phyloP scores from a whole-genome alignment of 37 sponge, comb jelly and placozoan genomes.

The Halichondria panicea region DNA sequence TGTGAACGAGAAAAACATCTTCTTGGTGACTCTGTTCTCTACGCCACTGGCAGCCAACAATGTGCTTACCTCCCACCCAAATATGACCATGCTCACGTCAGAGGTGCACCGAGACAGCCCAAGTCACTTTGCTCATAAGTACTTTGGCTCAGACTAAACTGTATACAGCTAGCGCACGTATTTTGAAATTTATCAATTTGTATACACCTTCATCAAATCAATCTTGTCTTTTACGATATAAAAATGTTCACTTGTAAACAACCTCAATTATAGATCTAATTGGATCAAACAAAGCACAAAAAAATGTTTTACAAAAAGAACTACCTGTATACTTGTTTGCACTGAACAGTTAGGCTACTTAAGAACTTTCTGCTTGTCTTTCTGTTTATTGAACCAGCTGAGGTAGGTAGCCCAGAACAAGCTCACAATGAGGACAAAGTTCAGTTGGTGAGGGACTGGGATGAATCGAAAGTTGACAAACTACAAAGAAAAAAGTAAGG shows the following conservation, averaged over 20 bases:
- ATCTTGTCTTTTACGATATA: not conserved
- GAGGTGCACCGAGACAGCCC: slow-evolving; percentile 77
- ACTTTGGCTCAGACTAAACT: slow-evolving; percentile 79
- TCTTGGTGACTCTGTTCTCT: slow-evolving; percentile 77
- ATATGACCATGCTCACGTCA: slow-evolving; percentile 73
- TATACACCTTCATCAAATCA: not conserved
- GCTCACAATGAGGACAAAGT: slow-evolving; percentile 71
- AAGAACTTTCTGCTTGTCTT: slow-evolving; percentile 7
- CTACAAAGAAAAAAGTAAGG: slow-evolving; percentile 22
- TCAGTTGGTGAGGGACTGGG: slow-evolving; percentile 71
- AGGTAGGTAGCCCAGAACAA: slow-evolving; percentile 70
- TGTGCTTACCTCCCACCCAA: slow-evolving; percentile 51
- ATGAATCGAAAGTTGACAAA: slow-evolving; percentile 63
- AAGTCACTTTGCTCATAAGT: slow-evolving; percentile 72
- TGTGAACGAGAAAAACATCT: slow-evolving; percentile 72
- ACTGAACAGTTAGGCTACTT: no score
- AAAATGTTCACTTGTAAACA: not conserved
- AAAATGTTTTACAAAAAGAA: no score
- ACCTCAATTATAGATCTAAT: slow-evolving; percentile 1
- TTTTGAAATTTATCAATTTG: no score
- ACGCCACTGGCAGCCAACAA: slow-evolving; percentile 47
- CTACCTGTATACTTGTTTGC: no score
- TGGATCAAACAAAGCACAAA: not conserved
- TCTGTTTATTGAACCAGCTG: slow-evolving; percentile 36
- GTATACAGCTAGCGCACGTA: not conserved